A percentile compares a stretch with the other conserved stretches of the same genome.
phyloP scores from a whole-genome alignment of 2,888 invertebrate species.

The Galerucella calmariensis region DNA sequence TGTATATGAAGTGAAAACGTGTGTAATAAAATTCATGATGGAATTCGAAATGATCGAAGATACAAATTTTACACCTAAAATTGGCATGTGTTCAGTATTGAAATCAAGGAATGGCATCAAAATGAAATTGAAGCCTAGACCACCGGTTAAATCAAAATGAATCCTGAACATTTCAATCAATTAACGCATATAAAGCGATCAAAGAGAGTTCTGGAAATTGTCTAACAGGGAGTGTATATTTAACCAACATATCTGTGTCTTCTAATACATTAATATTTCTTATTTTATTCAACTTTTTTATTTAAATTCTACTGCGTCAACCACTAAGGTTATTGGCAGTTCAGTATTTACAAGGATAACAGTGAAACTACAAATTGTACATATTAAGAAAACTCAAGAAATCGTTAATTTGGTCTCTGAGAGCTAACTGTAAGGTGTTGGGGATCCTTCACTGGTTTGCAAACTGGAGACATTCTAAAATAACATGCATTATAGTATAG shows the following conservation, averaged over 20 bases:
- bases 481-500: no score
- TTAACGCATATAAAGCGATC: conserved; percentile 16
- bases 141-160: conserved; percentile 21
- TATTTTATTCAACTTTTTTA: no score
- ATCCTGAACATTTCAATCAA: conserved; percentile 14
- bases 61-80: conserved; percentile 46
- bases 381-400: no score
- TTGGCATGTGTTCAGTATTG: conserved; percentile 54
- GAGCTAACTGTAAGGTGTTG: no score
- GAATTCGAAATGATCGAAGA: conserved; percentile 65
- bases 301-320: no score
- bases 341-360: no score
- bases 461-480: no score
- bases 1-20: conserved; percentile 72
- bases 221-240: not conserved
- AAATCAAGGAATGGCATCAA: conserved; percentile 54
- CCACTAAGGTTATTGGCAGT: no score
- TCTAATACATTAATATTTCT: not conserved
- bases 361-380: no score
- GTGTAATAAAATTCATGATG: conserved; percentile 68
- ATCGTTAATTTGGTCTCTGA: no score
- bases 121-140: conserved; percentile 46
- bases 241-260: not conserved
- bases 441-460: no score
- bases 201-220: not conserved